Evolutionary conservation across 2,797 vertebrate genomes (phyloP), one percentile per base, ranked within the genome.

Genomic region (Sebastes reedi): DNA sequence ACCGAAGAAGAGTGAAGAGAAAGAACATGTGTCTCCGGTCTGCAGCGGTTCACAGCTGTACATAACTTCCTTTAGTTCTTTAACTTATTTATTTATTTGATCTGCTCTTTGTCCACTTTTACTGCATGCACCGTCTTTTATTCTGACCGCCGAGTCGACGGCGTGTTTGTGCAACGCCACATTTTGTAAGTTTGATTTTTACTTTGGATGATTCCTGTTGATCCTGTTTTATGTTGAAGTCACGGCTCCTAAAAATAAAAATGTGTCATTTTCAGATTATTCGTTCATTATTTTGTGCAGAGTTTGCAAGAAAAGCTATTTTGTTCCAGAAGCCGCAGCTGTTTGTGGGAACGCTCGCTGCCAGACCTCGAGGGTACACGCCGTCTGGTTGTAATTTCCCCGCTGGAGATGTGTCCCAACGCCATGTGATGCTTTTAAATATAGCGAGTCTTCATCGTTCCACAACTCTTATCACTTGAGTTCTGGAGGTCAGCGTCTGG

Each of bases 61-160:
- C 73, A 88, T 67, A 90, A 81, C 39, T 85, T 83, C 84, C 71
- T 82, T 74, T 64, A 73, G 9, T 70, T 83, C 56, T 91, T 84
- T 96, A 95, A 96, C 75, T 96, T 96, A 96, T 96, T 96, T 96
- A 96, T 96, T 96, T 96, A 96, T 95, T 95, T 94, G 85, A 25
- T 81, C 85, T 69, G 46, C 55, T 73, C 81, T 34, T 30, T 92
- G 89, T 87, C 90, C 82, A 92, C 89, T 87, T 89, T 39, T 86
- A 66, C 71, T 86, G 77, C 88, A 80, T 92, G 81, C 73, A 32
- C 72, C 7, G 16, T 56, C 59, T 74, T 89, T 79, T 66, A 25
- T 85, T 75, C 86, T 75, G 71, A 87, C 60, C 65, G 67, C 58
- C 82, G 36, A 85, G 82, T 82, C 79, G 82, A 87, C 14, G 10